phyloP scores from a whole-genome alignment of 2,888 invertebrate species.

The Spodoptera exigua region DNA sequence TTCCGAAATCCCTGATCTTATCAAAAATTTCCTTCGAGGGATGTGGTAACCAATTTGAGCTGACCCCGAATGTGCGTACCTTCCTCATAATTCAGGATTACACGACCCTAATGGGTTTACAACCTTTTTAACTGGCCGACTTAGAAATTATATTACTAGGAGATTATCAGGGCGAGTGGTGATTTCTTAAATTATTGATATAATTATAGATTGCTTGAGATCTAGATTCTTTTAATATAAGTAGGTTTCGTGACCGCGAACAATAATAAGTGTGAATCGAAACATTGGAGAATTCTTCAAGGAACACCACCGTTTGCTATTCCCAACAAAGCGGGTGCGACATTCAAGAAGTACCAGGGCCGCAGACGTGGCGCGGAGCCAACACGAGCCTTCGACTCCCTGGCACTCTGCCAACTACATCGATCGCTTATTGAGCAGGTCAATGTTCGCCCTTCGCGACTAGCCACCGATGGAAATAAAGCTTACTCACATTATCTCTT shows the following conservation, averaged over 20 bases:
- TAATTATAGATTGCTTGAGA: no score
- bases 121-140: slow-evolving; percentile 35
- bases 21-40: slow-evolving; percentile 60
- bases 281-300: slow-evolving; percentile 19
- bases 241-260: no score
- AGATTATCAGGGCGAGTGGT: slow-evolving; percentile 31
- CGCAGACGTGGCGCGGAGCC: slow-evolving; percentile 63
- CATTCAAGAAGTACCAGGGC: slow-evolving; percentile 51
- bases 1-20: slow-evolving; percentile 64
- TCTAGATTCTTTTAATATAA: no score
- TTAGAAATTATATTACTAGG: slow-evolving; percentile 38
- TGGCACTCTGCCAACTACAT: slow-evolving; percentile 70
- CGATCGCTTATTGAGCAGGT: slow-evolving; percentile 71
- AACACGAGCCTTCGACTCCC: slow-evolving; percentile 54
- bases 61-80: slow-evolving; percentile 39
- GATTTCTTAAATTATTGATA: no score
- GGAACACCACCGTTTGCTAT: slow-evolving; percentile 13
- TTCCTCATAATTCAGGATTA: slow-evolving; percentile 38
- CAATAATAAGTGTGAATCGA: no score
- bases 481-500: slow-evolving; percentile 20
- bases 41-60: slow-evolving; percentile 39
- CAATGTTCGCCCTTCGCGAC: slow-evolving; percentile 65
- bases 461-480: slow-evolving; percentile 57
- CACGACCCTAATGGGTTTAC: slow-evolving; percentile 40
- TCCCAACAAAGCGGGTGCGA: slow-evolving; percentile 34